Evolutionary conservation across 2,113 vertebrate species (phyloP).

Genomic region (Phaethon lepturus): DNA sequence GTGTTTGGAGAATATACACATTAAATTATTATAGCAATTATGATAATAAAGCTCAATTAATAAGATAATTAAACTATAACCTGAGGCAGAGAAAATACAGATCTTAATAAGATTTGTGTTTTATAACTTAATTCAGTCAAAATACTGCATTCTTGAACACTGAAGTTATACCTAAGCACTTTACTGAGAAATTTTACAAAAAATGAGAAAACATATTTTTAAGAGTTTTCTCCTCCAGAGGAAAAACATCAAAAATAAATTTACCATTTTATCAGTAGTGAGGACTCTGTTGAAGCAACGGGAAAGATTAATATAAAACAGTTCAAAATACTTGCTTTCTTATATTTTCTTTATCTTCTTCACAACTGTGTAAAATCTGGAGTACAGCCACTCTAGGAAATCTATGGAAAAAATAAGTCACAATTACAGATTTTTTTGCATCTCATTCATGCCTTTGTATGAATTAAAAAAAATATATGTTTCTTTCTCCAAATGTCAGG

Average conservation of each 20-base stretch:
- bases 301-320: neutral
- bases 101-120: neutral
- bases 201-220: rapidly evolving
- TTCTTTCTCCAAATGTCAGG: neutral
- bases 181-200: neutral
- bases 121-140: neutral
- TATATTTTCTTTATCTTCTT: neutral
- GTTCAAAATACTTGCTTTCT: neutral
- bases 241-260: neutral
- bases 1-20: neutral
- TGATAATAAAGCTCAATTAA: neutral
- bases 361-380: neutral
- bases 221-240: neutral
- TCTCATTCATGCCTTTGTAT: neutral
- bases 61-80: neutral
- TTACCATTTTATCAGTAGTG: neutral
- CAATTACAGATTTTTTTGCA: neutral
- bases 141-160: neutral
- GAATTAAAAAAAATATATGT: neutral
- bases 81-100: neutral
- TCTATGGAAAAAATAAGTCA: neutral
- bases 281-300: neutral
- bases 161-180: neutral
- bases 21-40: neutral
- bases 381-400: neutral